Base-by-base conservation (phyloP, 2,888 invertebrate genomes). In the Hypena proboscidalis region DNA sequence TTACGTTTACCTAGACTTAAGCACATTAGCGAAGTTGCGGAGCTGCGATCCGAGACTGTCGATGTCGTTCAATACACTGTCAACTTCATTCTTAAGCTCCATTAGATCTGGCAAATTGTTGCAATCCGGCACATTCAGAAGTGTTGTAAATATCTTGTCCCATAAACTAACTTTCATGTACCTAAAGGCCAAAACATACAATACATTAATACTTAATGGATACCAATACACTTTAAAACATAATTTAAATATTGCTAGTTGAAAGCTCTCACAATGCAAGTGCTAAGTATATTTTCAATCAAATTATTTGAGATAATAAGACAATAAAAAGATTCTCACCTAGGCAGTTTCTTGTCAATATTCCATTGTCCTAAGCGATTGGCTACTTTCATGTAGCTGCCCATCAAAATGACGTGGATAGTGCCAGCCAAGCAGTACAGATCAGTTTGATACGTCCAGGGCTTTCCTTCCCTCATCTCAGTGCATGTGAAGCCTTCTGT, bases 361-460 rank as follows among this genome's bases (percentile, higher is more conserved):
- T 93, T 94, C 94, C 94, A 94, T 63, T 92, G 92, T 21, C 92
- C 92, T 62, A 92, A 86, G 31, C 91, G 92, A 70, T 94, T 93
- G 14, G 92, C 92, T 9, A 95, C 93, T 68, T 96, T 94, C 95
- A 98, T 97, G 80, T 98, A 98, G 73, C 95, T 95, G 26, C 96
- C 96, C 89, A 97, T 96, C 8, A 98, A 85, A 59, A 98, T 89
- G 32, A 96, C 96, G 80, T 98, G 96, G 57, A 97, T 94, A 5
- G 97, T 96, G 7, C 96, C 97, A 32, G 97, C 97, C 50, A 98
- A 87, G 58, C 98, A 98, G 83, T 95, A 98, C 68, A 97, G 89
- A 89, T 99, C 98, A 19, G 97, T 96, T 90, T 98, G 98, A 82
- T 96, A 98, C 21, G 96, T 98, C 99, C 99, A 99, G 0, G 97